Conservation (phyloP, 2,888 invertebrate genomes). For the Rhingia rostrata region DNA sequence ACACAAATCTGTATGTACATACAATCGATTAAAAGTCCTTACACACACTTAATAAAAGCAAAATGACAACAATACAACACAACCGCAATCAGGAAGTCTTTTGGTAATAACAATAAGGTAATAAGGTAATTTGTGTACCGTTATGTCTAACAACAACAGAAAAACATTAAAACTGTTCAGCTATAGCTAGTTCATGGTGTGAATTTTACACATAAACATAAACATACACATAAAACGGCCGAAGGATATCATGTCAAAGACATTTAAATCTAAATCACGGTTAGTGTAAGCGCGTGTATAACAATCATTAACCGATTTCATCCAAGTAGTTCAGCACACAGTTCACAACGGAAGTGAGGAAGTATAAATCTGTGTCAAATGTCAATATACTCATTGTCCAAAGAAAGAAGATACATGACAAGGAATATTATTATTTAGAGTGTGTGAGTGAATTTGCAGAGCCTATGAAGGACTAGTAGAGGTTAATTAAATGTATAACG, state of each 20-base stretch:
- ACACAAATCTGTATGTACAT: too few species aligned
- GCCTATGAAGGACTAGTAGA: neutral
- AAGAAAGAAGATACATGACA: neutral
- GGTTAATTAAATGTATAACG: constrained; percentile 19
- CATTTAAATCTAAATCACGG: neutral
- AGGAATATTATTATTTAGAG: neutral
- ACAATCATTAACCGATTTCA: constrained; percentile 1
- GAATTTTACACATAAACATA: neutral
- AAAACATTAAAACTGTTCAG: neutral
- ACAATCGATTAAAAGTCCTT: too few species aligned
- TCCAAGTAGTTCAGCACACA: neutral
- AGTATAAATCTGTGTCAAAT: constrained; percentile 14
- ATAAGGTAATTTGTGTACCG: too few species aligned
- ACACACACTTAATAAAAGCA: too few species aligned
- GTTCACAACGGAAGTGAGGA: neutral
- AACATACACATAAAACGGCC: neutral
- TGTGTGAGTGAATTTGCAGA: neutral
- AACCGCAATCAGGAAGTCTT: too few species aligned
- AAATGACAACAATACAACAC: too few species aligned
- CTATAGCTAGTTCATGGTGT: neutral
- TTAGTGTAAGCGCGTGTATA: neutral
- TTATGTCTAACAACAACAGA: neutral
- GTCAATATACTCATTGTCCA: constrained; percentile 13
- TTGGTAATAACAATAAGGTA: too few species aligned
- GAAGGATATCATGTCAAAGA: neutral